phyloP scores from a whole-genome alignment of 2,888 invertebrate species.

The Melinaea menophilus region DNA sequence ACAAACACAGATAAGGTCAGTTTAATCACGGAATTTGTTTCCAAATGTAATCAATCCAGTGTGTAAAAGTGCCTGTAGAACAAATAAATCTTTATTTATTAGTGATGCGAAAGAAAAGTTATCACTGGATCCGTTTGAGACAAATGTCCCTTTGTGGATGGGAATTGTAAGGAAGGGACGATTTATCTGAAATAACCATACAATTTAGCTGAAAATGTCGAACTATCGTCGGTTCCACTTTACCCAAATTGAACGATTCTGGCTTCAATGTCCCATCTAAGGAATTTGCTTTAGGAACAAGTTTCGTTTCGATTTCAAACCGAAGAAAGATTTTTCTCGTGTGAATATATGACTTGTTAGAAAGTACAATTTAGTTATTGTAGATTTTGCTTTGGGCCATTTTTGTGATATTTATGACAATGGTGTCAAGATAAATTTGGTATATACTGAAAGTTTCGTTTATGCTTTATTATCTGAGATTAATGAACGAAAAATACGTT shows the following conservation, averaged over 20 bases:
- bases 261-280: conserved; percentile 59
- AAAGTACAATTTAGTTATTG: conserved; percentile 53
- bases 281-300: conserved; percentile 70
- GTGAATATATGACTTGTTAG: conserved; percentile 60
- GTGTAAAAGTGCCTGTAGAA: conserved; percentile 32
- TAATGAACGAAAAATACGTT: too few species aligned
- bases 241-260: conserved; percentile 73
- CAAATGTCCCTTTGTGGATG: conserved; percentile 70
- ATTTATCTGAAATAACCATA: conserved; percentile 76
- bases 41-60: conserved; percentile 30
- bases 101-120: conserved; percentile 52
- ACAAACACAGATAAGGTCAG: conserved; percentile 32
- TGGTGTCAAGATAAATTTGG: too few species aligned
- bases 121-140: conserved; percentile 60
- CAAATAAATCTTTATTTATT: conserved; percentile 43
- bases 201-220: conserved; percentile 68
- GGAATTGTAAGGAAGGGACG: conserved; percentile 62
- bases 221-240: conserved; percentile 70
- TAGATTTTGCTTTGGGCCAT: conserved; percentile 21
- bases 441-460: too few species aligned
- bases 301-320: conserved; percentile 50
- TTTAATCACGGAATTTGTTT: conserved; percentile 33
- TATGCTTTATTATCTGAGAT: too few species aligned
- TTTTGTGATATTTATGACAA: background rate
- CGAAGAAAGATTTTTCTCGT: conserved; percentile 64